Conservation (phyloP, 2,888 invertebrate genomes). For the Phyto melanocephala region DNA sequence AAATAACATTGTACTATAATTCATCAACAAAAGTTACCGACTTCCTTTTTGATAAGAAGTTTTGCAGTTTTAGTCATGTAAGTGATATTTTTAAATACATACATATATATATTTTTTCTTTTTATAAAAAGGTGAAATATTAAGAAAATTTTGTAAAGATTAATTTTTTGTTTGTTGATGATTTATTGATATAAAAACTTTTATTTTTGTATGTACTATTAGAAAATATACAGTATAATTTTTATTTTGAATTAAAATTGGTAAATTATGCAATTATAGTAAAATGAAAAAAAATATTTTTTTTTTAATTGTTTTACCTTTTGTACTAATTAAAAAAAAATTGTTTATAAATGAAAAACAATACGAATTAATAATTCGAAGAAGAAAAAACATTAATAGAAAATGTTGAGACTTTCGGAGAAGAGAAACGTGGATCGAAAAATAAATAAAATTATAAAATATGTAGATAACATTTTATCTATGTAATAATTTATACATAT, state of each 20-base stretch:
- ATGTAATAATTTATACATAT: slow-evolving; percentile 66
- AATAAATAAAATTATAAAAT: slow-evolving; percentile 66
- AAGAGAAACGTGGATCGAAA: slow-evolving; percentile 62
- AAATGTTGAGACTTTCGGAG: slow-evolving; percentile 42
- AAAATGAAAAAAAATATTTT: neutral
- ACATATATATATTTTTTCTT: slow-evolving; percentile 10
- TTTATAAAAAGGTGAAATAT: slow-evolving; percentile 33
- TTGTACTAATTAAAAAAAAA: slow-evolving; percentile 43
- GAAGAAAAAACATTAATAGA: slow-evolving; percentile 56
- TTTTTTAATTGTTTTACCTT: slow-evolving; percentile 40
- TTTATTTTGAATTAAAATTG: slow-evolving; percentile 7
- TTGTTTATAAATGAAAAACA: slow-evolving; percentile 43
- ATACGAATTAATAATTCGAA: slow-evolving; percentile 61
- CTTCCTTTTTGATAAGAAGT: slow-evolving; percentile 48
- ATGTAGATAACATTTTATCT: slow-evolving; percentile 64
- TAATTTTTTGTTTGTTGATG: slow-evolving; percentile 27
- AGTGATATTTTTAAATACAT: slow-evolving; percentile 33
- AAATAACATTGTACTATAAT: slow-evolving; percentile 40
- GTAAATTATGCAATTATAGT: neutral
- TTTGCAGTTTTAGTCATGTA: slow-evolving; percentile 44
- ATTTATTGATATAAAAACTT: slow-evolving; percentile 32
- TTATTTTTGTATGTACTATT: slow-evolving; percentile 18
- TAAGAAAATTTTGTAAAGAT: slow-evolving; percentile 9
- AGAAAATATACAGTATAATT: slow-evolving; percentile 17
- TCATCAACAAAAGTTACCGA: slow-evolving; percentile 50